Evolutionary conservation across 2,113 vertebrate genomes (phyloP), one percentile per base, ranked within the genome.

Genomic region (Chionis minor): DNA sequence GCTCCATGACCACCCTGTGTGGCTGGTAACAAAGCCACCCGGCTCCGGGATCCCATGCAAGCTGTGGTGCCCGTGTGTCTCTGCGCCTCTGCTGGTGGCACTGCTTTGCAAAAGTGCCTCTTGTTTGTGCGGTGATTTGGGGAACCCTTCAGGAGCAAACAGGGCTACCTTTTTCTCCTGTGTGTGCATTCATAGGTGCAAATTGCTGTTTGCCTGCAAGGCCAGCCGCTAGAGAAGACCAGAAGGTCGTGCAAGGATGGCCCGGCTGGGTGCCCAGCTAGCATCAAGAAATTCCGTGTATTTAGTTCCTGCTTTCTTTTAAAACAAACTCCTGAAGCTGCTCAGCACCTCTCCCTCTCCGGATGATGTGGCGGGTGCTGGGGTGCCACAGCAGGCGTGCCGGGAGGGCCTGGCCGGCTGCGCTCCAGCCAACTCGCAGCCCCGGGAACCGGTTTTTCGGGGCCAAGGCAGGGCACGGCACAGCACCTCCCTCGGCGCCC

Each of bases 311-410:
- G 11, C 6, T 49, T 55, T 45, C 8, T 67, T 45, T 28, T 47
- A 40, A n/a, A 73, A 54, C 24, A 13, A 45, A 0, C 30, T 16
- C 10, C 8, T 12, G 1, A 5, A 13, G 22, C 52, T 47, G 40
- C 58, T 42, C 3, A 1, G 6, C 35, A 8, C 0, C 4, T 42
- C 45, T 30, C 1, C 5, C n/a, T 33, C 13, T 32, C 4, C 0
- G 2, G 8, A 1, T 0, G 14, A 3, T 8, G 35, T 6, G 35
- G 52, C 35, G 1, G 56, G 47, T 10, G 9, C 22, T 6, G 3
- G 12, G 49, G 49, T 23, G 49, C 49, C 24, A 12, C 22, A 23
- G 49, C 49, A 20, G 49, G 49, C 49, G 49, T 51, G 49, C 49
- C 49, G 12, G 49, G 22, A 51, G 49, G 49, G 49, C 49, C 63